phyloP scores from a whole-genome alignment of 2,113 vertebrate genomes.

The Sceloporus undulatus region DNA sequence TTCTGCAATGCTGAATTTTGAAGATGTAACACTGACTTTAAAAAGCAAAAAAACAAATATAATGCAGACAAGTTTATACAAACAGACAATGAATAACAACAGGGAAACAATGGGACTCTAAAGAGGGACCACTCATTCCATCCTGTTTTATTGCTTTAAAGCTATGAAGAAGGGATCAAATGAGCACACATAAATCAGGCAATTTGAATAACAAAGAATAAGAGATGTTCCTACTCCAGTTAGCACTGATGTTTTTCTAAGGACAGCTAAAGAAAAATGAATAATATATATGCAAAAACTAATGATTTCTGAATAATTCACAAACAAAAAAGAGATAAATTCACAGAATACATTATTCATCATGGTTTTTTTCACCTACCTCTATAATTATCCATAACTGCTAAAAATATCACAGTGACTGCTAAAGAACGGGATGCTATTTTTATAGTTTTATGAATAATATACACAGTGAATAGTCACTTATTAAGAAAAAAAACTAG shows the following conservation, averaged over 20 bases:
- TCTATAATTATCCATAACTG: constrained; percentile 36
- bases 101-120: background rate
- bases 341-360: constrained; percentile 28
- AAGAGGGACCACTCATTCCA: background rate
- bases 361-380: constrained; percentile 10
- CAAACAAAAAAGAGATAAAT: constrained; percentile 26
- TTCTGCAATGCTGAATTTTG: background rate
- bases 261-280: constrained; percentile 2
- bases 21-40: background rate
- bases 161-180: constrained; percentile 5
- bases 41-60: background rate
- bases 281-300: background rate
- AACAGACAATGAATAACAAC: background rate
- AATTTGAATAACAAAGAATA: constrained; percentile 15
- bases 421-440: constrained; percentile 15
- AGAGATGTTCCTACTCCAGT: background rate
- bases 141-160: background rate
- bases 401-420: constrained; percentile 18
- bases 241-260: background rate
- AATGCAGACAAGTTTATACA: background rate
- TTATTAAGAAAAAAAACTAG: no score
- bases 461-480: background rate
- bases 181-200: background rate
- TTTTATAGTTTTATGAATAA: constrained; percentile 7
- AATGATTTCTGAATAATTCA: constrained; percentile 24